Evolutionary conservation across 2,113 vertebrate species (phyloP).

Genomic region (Pseudorectes ferrugineus): DNA sequence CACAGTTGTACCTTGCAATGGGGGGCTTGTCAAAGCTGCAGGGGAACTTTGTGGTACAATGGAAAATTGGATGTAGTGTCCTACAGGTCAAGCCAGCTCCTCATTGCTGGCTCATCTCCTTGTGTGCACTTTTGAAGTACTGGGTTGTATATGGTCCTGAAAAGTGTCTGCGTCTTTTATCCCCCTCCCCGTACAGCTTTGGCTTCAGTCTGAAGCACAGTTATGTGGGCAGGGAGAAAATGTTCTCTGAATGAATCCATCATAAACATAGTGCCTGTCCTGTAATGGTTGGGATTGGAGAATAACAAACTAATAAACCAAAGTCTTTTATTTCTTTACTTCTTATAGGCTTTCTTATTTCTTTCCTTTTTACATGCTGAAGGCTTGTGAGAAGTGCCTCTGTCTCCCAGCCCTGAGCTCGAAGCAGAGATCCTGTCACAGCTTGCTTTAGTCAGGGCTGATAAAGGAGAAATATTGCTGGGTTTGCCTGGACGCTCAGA

Average conservation of each 20-base stretch:
- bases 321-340: background rate
- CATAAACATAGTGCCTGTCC: background rate
- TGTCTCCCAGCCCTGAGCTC: background rate
- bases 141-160: background rate
- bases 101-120: background rate
- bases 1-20: background rate
- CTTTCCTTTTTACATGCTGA: background rate
- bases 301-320: constrained; percentile 17
- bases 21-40: background rate
- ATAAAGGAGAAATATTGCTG: background rate
- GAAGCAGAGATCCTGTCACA: background rate
- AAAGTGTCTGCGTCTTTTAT: constrained; percentile 15
- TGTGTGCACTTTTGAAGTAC: background rate
- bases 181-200: background rate
- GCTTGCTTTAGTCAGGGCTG: background rate
- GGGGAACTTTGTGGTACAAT: background rate
- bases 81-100: background rate
- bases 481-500: background rate
- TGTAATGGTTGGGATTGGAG: background rate
- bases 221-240: constrained; percentile 36
- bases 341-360: background rate
- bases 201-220: constrained; percentile 7
- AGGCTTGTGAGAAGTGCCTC: background rate
- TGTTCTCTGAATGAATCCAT: constrained; percentile 28
- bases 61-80: background rate